These are phyloP conservation scores for Pterocles burchelli DNA, from an alignment of 2,113 vertebrate genomes.

Conservation along the genomic window DNA sequence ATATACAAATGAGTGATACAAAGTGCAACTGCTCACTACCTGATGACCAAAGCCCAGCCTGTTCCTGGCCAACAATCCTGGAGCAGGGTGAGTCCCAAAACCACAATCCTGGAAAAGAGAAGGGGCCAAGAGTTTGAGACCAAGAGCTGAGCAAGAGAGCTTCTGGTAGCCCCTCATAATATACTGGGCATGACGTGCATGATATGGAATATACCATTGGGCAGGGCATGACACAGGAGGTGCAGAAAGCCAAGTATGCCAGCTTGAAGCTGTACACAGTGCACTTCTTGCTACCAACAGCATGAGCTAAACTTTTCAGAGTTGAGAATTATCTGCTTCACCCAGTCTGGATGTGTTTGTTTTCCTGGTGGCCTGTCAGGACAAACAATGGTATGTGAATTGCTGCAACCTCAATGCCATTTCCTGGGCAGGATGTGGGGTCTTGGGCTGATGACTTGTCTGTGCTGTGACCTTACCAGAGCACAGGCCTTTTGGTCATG, in stretches of 20 bases:
- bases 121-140: too few relatives aligned
- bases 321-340: not conserved
- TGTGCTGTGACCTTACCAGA: not conserved
- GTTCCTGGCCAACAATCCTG: too few relatives aligned
- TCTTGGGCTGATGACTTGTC: not conserved
- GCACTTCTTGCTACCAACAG: not conserved
- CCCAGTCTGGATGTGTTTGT: not conserved
- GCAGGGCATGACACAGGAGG: not conserved
- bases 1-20: too few relatives aligned
- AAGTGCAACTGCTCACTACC: too few relatives aligned
- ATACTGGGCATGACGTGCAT: too few relatives aligned
- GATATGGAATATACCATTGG: too few relatives aligned
- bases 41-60: too few relatives aligned
- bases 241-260: not conserved
- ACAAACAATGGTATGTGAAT: not conserved
- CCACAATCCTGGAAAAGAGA: not conserved
- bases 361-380: not conserved
- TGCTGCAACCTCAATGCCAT: not conserved
- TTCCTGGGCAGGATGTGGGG: not conserved
- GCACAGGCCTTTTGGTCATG: not conserved
- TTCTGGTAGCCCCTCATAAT: too few relatives aligned
- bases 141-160: not conserved
- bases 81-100: too few relatives aligned
- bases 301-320: not conserved
- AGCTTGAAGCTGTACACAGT: not conserved